Percentiles rank a stretch among this genome's conserved stretches.
Evolutionary conservation across 2,888 invertebrate species (phyloP).

Genomic region (Troides oblongomaculatus): DNA sequence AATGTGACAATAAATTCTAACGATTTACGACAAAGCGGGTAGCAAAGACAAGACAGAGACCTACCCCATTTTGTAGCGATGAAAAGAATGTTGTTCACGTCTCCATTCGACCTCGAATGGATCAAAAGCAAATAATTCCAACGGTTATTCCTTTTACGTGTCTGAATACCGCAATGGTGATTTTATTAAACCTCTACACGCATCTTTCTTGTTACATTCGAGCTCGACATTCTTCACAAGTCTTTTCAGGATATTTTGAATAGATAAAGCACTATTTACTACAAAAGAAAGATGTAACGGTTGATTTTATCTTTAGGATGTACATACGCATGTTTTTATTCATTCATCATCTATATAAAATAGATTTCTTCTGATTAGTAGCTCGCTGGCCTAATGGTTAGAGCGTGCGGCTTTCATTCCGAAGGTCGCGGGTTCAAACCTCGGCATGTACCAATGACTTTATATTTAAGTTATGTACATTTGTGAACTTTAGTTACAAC

Average conservation of each 20-base stretch:
- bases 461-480: too few relatives aligned
- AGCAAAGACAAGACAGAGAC: not conserved
- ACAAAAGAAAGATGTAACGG: not conserved
- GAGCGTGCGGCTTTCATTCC: too few relatives aligned
- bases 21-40: not conserved
- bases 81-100: constrained; percentile 19
- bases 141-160: constrained; percentile 17
- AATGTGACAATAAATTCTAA: not conserved
- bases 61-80: not conserved
- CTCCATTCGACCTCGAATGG: not conserved
- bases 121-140: constrained; percentile 25
- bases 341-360: too few relatives aligned
- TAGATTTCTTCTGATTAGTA: too few relatives aligned
- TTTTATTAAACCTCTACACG: constrained; percentile 15
- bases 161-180: constrained; percentile 20
- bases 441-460: too few relatives aligned
- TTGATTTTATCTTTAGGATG: not conserved
- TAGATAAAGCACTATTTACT: not conserved
- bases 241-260: not conserved
- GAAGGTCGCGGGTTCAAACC: too few relatives aligned
- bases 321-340: not conserved
- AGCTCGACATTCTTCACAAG: not conserved
- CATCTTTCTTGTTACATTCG: constrained; percentile 1
- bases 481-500: too few relatives aligned
- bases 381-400: too few relatives aligned